Evolutionary conservation across 92 coral and sea anemone genomes (phyloP).

Genomic region (Paramuricea clavata): DNA sequence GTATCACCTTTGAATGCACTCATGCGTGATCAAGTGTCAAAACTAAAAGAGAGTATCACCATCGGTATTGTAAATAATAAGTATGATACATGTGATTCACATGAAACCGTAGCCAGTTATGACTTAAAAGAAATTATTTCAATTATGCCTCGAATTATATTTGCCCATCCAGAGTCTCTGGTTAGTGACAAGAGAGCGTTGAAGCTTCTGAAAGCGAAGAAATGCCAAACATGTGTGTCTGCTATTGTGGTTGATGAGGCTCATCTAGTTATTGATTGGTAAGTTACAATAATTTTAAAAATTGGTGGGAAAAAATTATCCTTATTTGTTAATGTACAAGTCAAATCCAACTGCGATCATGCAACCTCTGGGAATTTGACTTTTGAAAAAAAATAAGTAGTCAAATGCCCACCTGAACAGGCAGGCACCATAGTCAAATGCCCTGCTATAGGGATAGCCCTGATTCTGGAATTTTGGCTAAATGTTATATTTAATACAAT

Average conservation of each 20-base stretch:
- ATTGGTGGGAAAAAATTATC: no score
- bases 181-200: not conserved
- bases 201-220: not conserved
- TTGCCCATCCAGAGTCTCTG: not conserved
- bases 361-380: no score
- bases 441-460: no score
- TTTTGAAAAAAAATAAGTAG: no score
- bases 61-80: not conserved
- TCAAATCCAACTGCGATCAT: no score
- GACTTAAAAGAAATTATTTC: not conserved
- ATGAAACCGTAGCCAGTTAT: not conserved
- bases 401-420: no score
- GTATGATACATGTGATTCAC: not conserved
- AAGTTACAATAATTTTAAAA: no score
- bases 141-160: not conserved
- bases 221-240: conserved; percentile 2
- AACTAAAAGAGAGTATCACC: not conserved
- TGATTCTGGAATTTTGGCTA: no score
- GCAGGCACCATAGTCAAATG: no score
- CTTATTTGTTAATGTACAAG: no score
- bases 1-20: conserved; percentile 5
- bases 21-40: not conserved
- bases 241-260: conserved; percentile 35
- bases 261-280: not conserved
- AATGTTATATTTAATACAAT: no score